Conservation (phyloP, 2,113 vertebrate species). For the Grallaria varia region DNA sequence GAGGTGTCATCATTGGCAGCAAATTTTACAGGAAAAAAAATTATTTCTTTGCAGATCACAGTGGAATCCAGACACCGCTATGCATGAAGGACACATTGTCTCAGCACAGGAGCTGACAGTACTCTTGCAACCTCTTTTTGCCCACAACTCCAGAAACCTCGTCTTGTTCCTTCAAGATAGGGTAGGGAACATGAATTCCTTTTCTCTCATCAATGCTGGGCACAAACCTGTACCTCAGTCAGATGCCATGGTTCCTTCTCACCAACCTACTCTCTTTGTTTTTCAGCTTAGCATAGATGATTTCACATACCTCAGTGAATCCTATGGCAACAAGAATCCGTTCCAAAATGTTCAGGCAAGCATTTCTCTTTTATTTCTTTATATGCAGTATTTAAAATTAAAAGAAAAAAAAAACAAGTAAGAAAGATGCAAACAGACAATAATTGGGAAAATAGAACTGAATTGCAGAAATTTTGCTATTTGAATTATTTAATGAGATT, state of each 20-base stretch:
- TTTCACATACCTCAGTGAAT: conserved; percentile 56
- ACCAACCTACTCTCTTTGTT: conserved; percentile 22
- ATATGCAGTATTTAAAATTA: background rate
- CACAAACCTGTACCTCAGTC: background rate
- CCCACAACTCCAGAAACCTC: conserved; percentile 7
- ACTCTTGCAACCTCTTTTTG: conserved; percentile 15
- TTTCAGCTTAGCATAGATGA: conserved; percentile 67
- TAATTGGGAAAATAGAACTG: background rate
- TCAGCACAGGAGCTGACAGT: background rate
- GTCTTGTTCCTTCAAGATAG: conserved; percentile 61
- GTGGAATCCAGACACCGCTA: conserved; percentile 14
- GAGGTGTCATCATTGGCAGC: background rate
- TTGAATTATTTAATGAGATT: background rate
- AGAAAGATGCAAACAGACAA: background rate
- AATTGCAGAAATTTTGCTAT: background rate
- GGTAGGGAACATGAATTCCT: background rate
- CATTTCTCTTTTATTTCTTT: background rate
- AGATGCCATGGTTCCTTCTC: background rate
- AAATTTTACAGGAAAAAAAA: background rate
- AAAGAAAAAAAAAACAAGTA: background rate
- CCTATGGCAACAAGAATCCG: conserved; percentile 42
- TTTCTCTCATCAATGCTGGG: background rate
- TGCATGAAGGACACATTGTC: conserved; percentile 45
- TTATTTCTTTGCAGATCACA: conserved; percentile 54
- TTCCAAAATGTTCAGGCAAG: conserved; percentile 73